Percentiles rank a stretch among this genome's conserved stretches.
Conservation (phyloP, 2,888 invertebrate species). For the Netelia melanura region DNA sequence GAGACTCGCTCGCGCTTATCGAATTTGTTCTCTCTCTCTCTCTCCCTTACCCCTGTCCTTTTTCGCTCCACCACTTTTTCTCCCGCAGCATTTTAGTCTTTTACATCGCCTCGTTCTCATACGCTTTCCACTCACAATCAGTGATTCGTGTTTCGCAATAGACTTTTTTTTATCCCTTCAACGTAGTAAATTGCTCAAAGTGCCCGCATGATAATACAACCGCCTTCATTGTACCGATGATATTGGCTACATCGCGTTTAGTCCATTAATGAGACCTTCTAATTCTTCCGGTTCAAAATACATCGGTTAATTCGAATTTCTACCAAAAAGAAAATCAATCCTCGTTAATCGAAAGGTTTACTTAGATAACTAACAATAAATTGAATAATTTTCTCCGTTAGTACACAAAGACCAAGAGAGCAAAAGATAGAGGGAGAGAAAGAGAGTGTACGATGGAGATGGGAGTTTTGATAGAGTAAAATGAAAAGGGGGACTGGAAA, state of each 20-base stretch:
- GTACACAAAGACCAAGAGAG: background rate
- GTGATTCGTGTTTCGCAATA: conserved; percentile 8
- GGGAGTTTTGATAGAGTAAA: conserved; percentile 16
- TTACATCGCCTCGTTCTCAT: conserved; percentile 10
- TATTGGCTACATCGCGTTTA: conserved; percentile 5
- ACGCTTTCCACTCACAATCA: background rate
- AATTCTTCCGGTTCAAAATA: background rate
- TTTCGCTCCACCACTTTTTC: conserved; percentile 7
- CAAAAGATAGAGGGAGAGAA: background rate
- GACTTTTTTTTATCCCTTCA: conserved; percentile 18
- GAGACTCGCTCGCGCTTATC: conserved; percentile 51
- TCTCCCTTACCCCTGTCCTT: background rate
- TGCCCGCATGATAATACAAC: conserved; percentile 43
- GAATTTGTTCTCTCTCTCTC: conserved; percentile 39
- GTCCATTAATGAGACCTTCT: background rate
- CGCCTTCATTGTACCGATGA: background rate
- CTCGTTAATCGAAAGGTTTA: background rate
- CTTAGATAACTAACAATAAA: background rate
- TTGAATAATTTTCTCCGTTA: conserved; percentile 23
- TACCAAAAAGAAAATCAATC: background rate
- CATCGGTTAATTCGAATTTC: background rate
- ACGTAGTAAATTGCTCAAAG: conserved; percentile 49
- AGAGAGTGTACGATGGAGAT: background rate
- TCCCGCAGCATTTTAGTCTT: conserved; percentile 28
- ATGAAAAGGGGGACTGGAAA: conserved; percentile 46